Evolutionary conservation across 2,888 invertebrate species (phyloP), one percentile per base, ranked within the genome.

Genomic region (Tetheella fluctuosa): DNA sequence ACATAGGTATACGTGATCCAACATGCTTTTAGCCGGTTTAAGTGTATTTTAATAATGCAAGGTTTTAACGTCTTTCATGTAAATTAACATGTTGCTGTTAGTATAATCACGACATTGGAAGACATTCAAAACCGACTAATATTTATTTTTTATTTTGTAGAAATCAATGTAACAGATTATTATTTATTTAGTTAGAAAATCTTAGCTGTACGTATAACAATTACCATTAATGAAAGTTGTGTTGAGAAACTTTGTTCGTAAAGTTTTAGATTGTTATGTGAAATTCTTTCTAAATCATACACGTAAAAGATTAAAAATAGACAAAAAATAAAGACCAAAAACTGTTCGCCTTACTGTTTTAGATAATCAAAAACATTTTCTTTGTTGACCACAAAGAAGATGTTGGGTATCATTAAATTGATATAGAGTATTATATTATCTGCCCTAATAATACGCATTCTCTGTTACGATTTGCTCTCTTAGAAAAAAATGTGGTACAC

Each of bases 241-340:
- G 10, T 20, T 8, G 20, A 48, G 20, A 48, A 48, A 20, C 17
- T 34, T 34, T 13, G 34, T 48, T 20, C 48, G 15, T 20, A 20
- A 48, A 42, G 17, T n/a, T 42, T 10, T 17, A 42, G 17, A 42
- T 42, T 42, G 7, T 42, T 39, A 39, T 39, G 17, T 48, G 4
- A 6, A 20, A 20, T 20, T n/a, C n/a, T n/a, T n/a, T n/a, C n/a
- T n/a, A n/a, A n/a, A 20, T 20, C 48, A 20, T 48, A 10, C 76
- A 79, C 79, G 80, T 80, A 76, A 70, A 77, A 79, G 25, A 77
- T 79, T 75, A 73, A 70, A 71, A 68, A 67, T 67, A 66, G 48
- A 61, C 64, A 68, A 58, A 71, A 61, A 59, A 67, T 63, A 52
- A 61, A 61, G 15, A 37, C 13, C 15, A 15, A 37, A 37, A 37